Base-by-base conservation (phyloP, 2,888 invertebrate species). In the Blastobasis lacticolella region DNA sequence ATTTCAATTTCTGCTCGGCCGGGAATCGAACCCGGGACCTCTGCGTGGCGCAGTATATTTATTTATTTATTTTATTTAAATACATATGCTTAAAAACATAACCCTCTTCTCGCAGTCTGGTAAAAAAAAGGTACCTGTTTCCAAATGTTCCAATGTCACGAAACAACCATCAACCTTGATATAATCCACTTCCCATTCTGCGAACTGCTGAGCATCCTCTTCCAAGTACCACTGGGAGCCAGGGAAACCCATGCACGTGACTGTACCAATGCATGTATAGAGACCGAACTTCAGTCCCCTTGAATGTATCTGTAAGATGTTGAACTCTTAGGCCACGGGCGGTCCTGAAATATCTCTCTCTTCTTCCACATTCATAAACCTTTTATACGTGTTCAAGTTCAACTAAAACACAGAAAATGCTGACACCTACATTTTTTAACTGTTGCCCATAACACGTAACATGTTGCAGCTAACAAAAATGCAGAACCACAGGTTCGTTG, bases 151-250 rank as follows among this genome's bases (percentile, higher is more conserved):
- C 42, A 90, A 81, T 7, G 88, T 79, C 0, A 92, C 90, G 76
- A 94, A 92, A 71, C 96, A 96, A 0, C 95, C 96, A 66, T 96
- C 96, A 8, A 95, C 88, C 75, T 96, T 95, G 37, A 96, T 80
- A 68, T 94, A 94, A 71, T 96, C 96, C 0, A 95, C 91, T 0
- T 78, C 91, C 95, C 95, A 96, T 8, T 91, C 90, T 0, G 94
- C 94, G 71, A 95, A 95, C 0, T 92, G 92, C 54, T 91, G 69
- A 0, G 94, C 93, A 66, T 95, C 95, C 0, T 69, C 64, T 57
- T 90, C 75, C 61, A 94, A 84, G 67, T 92, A 79, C 0, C 85
- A 82, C 50, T 88, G 76, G 23, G 93, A 92, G 3, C 95, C 95
- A 0, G 95, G 95, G 69, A 92, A 95, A 0, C 91, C 90, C 64